A percentile compares a stretch with the other conserved stretches of the same genome.
Evolutionary conservation across 2,888 invertebrate genomes (phyloP).

Genomic region (Hirtodrosophila alboralis): DNA sequence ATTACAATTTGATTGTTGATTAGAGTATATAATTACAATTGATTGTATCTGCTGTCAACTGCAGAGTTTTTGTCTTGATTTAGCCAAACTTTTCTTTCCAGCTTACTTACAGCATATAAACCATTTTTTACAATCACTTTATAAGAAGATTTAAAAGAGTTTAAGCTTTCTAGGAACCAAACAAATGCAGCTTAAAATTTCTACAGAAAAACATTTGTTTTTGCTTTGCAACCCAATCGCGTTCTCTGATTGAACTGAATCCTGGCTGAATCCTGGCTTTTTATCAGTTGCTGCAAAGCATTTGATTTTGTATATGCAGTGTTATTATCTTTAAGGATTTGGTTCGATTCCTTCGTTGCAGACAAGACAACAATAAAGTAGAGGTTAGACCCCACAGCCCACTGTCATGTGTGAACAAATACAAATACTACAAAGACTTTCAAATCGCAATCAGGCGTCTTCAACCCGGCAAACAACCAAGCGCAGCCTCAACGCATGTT

Average conservation of each 20-base stretch:
- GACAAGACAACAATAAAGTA: slow-evolving; percentile 3
- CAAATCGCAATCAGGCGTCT: slow-evolving; percentile 57
- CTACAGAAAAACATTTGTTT: not conserved
- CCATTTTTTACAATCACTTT: no score
- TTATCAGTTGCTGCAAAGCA: slow-evolving; percentile 24
- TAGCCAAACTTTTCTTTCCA: no score
- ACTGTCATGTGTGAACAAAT: slow-evolving; percentile 55
- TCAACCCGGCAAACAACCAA: slow-evolving; percentile 31
- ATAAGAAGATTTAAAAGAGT: no score
- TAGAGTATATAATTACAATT: no score
- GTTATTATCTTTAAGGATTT: slow-evolving; percentile 17
- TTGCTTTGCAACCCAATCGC: slow-evolving; percentile 19
- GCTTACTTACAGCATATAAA: no score
- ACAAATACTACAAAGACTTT: slow-evolving; percentile 53
- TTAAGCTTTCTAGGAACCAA: not conserved
- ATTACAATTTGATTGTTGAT: no score
- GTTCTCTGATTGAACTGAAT: slow-evolving; percentile 15
- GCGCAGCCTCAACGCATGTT: slow-evolving; percentile 10
- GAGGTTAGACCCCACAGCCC: no score
- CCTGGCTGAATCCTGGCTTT: no score
- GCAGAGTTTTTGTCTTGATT: no score
- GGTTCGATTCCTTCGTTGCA: slow-evolving; percentile 24
- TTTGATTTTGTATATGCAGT: slow-evolving; percentile 12
- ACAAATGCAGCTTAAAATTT: slow-evolving; percentile 16
- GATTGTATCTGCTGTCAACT: no score